These are phyloP conservation scores for Augochlorella aurata DNA, from an alignment of 2,888 invertebrate species.

Conservation along the genomic window DNA sequence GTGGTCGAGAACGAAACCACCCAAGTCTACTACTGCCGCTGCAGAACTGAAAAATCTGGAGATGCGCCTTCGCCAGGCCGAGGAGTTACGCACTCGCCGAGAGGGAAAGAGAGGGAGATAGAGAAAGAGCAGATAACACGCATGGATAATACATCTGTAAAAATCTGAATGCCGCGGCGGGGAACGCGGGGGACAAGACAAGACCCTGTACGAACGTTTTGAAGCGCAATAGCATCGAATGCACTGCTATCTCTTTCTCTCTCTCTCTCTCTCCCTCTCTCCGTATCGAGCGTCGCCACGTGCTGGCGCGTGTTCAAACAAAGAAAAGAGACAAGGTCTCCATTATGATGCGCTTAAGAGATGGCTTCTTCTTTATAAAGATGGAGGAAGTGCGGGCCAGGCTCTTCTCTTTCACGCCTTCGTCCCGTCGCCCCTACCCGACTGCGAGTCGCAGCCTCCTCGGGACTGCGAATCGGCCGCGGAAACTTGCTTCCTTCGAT, in stretches of 20 bases:
- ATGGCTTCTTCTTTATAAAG: slow-evolving; percentile 55
- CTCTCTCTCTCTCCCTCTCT: slow-evolving; percentile 22
- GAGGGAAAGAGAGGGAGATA: no score
- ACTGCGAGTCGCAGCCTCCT: not conserved
- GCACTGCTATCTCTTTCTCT: not conserved
- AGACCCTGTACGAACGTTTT: slow-evolving; percentile 35
- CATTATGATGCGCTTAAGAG: slow-evolving; percentile 60
- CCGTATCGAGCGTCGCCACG: slow-evolving; percentile 61
- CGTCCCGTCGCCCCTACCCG: not conserved
- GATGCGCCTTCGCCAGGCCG: not conserved
- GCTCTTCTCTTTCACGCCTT: slow-evolving; percentile 27
- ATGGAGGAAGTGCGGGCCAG: slow-evolving; percentile 43
- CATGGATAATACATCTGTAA: slow-evolving; percentile 5
- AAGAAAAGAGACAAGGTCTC: slow-evolving; percentile 66
- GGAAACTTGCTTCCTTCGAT: not conserved
- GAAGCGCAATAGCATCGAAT: slow-evolving; percentile 56
- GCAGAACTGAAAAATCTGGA: not conserved
- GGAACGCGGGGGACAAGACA: slow-evolving; percentile 8
- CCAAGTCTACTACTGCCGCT: not conserved
- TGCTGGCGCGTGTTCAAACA: slow-evolving; percentile 68
- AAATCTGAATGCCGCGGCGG: slow-evolving; percentile 4
- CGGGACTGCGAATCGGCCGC: not conserved
- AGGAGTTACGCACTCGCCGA: not conserved
- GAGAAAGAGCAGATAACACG: slow-evolving; percentile 25
- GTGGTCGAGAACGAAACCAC: slow-evolving; percentile 6